Conservation (phyloP, 2,888 invertebrate genomes). For the Galeruca laticollis region DNA sequence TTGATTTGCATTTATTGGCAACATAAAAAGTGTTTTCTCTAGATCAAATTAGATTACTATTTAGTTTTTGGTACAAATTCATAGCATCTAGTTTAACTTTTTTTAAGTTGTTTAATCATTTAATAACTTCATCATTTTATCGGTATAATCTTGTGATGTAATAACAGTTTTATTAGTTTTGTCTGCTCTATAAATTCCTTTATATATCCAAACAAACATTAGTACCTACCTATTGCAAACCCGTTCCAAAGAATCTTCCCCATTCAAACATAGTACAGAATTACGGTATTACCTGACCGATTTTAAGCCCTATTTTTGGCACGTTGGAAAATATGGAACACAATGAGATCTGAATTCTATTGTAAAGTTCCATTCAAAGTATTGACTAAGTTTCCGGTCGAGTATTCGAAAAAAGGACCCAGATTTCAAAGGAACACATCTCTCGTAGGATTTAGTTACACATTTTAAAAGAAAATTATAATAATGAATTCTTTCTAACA, state of each 20-base stretch:
- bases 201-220: too few relatives aligned
- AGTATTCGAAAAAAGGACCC: slow-evolving; percentile 10
- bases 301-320: slow-evolving; percentile 11
- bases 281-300: not conserved
- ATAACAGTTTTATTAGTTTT: too few relatives aligned
- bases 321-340: slow-evolving; percentile 1
- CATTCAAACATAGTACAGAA: not conserved
- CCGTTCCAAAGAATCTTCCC: not conserved
- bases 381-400: slow-evolving; percentile 16
- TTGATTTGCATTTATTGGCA: too few relatives aligned
- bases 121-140: too few relatives aligned
- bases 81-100: too few relatives aligned
- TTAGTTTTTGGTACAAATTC: too few relatives aligned
- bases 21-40: too few relatives aligned
- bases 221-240: too few relatives aligned
- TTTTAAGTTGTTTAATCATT: too few relatives aligned
- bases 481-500: slow-evolving; percentile 2
- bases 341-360: slow-evolving; percentile 7
- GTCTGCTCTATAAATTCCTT: too few relatives aligned
- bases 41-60: too few relatives aligned
- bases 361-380: slow-evolving; percentile 2
- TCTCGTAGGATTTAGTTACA: slow-evolving; percentile 16
- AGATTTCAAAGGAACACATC: slow-evolving; percentile 6
- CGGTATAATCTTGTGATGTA: too few relatives aligned
- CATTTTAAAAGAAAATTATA: slow-evolving; percentile 3